Percentiles rank a stretch among this genome's conserved stretches.
phyloP scores from a whole-genome alignment of 2,113 vertebrate genomes.

The Symphodus melops region DNA sequence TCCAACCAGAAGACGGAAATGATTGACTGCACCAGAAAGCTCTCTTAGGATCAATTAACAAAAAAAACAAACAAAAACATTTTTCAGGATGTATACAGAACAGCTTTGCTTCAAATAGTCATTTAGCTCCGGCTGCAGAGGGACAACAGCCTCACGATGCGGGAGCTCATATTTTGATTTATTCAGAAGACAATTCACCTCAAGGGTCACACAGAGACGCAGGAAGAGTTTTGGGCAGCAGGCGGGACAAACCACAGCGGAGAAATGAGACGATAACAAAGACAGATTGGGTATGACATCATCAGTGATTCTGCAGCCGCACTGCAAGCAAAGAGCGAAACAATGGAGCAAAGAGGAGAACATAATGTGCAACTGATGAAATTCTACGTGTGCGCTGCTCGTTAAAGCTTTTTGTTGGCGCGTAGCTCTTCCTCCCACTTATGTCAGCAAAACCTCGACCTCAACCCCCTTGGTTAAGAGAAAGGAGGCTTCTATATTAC shows the following conservation, averaged over 20 bases:
- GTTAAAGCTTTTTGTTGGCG: neutral
- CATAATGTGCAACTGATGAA: neutral
- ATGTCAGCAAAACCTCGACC: constrained; percentile 10
- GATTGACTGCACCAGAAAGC: constrained; percentile 15
- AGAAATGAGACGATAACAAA: neutral
- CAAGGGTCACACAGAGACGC: neutral
- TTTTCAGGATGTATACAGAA: constrained; percentile 24
- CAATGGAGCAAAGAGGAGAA: constrained; percentile 4
- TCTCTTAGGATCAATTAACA: constrained; percentile 24
- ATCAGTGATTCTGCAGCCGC: constrained; percentile 10
- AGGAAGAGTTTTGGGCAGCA: constrained; percentile 1
- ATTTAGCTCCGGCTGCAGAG: constrained; percentile 13
- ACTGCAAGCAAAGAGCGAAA: neutral
- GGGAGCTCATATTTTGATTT: constrained; percentile 36
- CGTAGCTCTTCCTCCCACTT: neutral
- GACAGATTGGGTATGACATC: constrained; percentile 5
- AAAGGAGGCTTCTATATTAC: neutral
- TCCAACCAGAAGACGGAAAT: constrained; percentile 8
- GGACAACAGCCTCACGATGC: neutral
- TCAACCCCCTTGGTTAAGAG: constrained; percentile 7
- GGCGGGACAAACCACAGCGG: neutral
- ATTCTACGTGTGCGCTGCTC: neutral
- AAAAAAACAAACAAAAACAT: constrained; percentile 5
- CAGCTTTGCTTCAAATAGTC: constrained; percentile 17
- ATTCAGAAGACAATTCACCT: constrained; percentile 28